Conservation (phyloP, 2,797 vertebrate species). For the Poeciliopsis gracilis region DNA sequence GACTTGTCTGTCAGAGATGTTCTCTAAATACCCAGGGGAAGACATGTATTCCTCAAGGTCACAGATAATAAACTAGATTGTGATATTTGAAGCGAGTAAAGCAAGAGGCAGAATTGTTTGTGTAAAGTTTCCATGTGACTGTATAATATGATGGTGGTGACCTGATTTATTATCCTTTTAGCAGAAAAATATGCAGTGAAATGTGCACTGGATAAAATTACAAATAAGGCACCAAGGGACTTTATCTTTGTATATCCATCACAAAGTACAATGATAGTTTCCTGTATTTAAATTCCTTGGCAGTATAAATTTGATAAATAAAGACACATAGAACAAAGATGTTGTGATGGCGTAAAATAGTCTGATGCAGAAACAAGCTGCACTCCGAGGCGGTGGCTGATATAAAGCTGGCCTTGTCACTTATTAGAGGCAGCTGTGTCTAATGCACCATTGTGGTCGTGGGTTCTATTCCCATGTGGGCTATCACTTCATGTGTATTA, state of each 20-base stretch:
- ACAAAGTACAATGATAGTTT: not conserved
- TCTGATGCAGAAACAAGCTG: conserved; percentile 31
- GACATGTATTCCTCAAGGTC: not conserved
- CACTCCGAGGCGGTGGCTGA: conserved; percentile 42
- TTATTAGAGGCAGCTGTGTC: conserved; percentile 51
- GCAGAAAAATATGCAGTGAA: not conserved
- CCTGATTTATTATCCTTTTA: not conserved
- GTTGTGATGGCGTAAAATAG: not conserved
- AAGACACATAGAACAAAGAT: conserved; percentile 40
- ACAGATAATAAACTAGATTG: not conserved
- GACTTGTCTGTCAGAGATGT: not conserved
- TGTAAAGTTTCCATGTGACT: not conserved
- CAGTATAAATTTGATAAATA: conserved; percentile 12
- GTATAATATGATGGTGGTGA: not conserved
- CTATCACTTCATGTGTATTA: conserved; percentile 68
- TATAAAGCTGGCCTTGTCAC: conserved; percentile 55
- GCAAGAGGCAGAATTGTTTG: not conserved
- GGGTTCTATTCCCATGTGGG: conserved; percentile 72
- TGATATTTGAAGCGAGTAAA: not conserved
- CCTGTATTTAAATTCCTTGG: conserved; percentile 44
- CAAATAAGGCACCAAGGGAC: not conserved
- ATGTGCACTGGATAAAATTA: not conserved
- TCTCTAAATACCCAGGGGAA: not conserved
- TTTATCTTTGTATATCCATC: not conserved
- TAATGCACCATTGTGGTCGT: conserved; percentile 71